Evolutionary conservation across 2,797 vertebrate species (phyloP).

Genomic region (Sciurus carolinensis): DNA sequence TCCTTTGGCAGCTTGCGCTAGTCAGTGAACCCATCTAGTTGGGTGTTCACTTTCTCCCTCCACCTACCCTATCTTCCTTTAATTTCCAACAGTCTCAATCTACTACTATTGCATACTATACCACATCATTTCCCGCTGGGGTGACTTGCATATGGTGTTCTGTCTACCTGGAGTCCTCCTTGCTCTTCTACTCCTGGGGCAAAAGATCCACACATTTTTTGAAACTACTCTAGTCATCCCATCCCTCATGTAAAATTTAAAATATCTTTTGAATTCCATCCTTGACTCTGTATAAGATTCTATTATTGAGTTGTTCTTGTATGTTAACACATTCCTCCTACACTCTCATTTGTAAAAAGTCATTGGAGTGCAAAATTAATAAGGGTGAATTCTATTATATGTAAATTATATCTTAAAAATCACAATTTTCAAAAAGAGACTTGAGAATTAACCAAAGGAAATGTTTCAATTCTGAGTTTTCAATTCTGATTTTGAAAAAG

Average conservation of each 20-base stretch:
- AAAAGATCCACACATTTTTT: background rate
- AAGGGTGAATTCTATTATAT: background rate
- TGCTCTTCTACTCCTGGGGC: background rate
- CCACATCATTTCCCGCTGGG: background rate
- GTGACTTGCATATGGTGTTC: background rate
- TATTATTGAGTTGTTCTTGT: background rate
- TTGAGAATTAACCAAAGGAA: background rate
- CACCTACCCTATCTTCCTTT: background rate
- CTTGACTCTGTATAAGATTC: background rate
- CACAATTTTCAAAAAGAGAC: background rate
- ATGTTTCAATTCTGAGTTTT: background rate
- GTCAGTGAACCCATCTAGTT: background rate
- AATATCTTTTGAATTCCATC: background rate
- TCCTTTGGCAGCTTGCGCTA: background rate
- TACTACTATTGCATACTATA: background rate
- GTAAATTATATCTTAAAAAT: background rate
- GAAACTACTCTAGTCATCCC: background rate
- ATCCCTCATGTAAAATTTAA: background rate
- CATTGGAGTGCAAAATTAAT: background rate
- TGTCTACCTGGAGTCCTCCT: background rate
- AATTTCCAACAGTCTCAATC: background rate
- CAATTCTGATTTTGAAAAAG: background rate
- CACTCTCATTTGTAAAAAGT: background rate
- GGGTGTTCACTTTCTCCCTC: background rate
- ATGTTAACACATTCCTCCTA: background rate